These are phyloP conservation scores for Dryococelus australis DNA, from an alignment of 2,888 invertebrate genomes.

Conservation along the genomic window DNA sequence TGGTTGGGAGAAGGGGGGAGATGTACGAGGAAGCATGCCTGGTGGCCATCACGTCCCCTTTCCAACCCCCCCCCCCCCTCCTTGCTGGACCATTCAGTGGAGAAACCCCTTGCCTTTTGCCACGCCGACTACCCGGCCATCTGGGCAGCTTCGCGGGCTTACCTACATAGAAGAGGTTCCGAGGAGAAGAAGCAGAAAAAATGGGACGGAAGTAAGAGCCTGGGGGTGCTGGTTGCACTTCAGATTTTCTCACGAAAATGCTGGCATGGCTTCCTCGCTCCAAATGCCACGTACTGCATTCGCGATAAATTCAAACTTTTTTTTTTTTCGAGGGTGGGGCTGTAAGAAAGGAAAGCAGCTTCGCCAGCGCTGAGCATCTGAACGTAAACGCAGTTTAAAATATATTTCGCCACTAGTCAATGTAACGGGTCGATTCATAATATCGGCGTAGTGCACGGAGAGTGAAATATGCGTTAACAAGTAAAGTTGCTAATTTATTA, in stretches of 20 bases:
- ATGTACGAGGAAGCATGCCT: conserved; percentile 3
- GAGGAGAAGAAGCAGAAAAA: neutral
- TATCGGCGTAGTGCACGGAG: no score
- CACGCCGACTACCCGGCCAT: neutral
- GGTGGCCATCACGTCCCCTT: neutral
- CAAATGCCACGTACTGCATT: neutral
- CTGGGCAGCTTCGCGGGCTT: neutral
- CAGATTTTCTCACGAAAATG: conserved; percentile 12
- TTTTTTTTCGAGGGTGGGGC: neutral
- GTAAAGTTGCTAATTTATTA: no score
- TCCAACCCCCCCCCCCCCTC: neutral
- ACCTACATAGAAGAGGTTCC: neutral
- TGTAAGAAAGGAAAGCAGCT: neutral
- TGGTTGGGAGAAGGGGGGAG: neutral
- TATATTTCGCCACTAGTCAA: neutral
- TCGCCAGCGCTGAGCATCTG: neutral
- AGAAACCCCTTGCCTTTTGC: conserved; percentile 16
- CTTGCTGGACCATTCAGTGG: neutral
- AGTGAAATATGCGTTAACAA: no score
- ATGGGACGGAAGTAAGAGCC: conserved; percentile 3
- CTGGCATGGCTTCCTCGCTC: neutral
- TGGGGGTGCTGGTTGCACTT: neutral
- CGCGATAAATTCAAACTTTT: neutral
- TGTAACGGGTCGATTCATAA: neutral
- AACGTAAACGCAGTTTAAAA: neutral